Evolutionary conservation across 1,140 invertebrate species (phyloP).

Genomic region (Dinoponera quadriceps): DNA sequence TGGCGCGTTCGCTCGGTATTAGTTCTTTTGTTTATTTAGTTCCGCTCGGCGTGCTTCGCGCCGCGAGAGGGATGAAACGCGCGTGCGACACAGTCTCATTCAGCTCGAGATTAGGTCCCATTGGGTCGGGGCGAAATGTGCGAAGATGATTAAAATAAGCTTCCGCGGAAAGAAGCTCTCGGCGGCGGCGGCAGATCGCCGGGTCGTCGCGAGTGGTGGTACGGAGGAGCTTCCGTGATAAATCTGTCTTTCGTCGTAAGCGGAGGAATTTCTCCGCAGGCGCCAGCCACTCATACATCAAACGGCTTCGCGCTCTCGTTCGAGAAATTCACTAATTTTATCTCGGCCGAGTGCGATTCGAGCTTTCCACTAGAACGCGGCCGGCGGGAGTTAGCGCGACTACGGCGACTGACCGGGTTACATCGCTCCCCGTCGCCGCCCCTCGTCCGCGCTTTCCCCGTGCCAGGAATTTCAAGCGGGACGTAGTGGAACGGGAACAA

Average conservation of each 20-base stretch:
- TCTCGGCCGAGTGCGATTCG: constrained; percentile 13
- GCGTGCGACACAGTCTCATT: constrained; percentile 44
- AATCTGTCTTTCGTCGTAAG: neutral
- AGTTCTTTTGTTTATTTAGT: constrained; percentile 70
- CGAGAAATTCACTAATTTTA: constrained; percentile 45
- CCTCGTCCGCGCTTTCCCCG: constrained; percentile 21
- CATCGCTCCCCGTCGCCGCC: neutral
- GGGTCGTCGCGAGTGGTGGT: neutral
- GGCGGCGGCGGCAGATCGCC: neutral
- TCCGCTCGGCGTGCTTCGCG: constrained; percentile 3
- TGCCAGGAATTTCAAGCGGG: constrained; percentile 62
- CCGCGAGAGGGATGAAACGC: constrained; percentile 42
- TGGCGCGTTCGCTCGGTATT: constrained; percentile 65
- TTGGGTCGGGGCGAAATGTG: constrained; percentile 1
- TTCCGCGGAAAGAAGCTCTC: constrained; percentile 34
- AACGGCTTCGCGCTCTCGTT: constrained; percentile 13
- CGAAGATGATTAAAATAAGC: constrained; percentile 48
- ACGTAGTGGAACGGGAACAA: constrained; percentile 38
- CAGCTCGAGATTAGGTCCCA: constrained; percentile 39
- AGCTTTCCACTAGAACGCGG: neutral
- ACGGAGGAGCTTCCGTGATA: neutral
- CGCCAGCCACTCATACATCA: neutral
- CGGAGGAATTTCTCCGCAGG: neutral
- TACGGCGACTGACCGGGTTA: constrained; percentile 50
- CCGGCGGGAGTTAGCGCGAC: constrained; percentile 26